Evolutionary conservation across 2,797 vertebrate genomes (phyloP).

Genomic region (Myripristis murdjan): DNA sequence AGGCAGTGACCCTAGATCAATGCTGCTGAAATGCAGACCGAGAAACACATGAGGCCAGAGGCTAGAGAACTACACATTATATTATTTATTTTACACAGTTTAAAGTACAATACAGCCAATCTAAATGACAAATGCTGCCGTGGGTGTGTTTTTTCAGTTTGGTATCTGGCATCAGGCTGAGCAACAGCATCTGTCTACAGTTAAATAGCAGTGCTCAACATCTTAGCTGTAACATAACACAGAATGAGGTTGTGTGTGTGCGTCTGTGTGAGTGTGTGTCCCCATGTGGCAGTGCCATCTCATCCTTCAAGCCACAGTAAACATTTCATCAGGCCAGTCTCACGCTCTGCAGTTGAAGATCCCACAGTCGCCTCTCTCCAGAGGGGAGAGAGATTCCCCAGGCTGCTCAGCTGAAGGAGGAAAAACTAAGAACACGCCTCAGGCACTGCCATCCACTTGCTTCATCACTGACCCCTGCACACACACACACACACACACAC

Average conservation of each 20-base stretch:
- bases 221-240: background rate
- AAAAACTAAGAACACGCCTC: too few relatives aligned
- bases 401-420: background rate
- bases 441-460: too few relatives aligned
- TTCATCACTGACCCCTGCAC: too few relatives aligned
- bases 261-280: slow-evolving; percentile 10
- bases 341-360: slow-evolving; percentile 3
- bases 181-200: background rate
- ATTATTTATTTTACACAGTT: background rate
- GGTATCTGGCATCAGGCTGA: background rate
- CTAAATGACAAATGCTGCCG: slow-evolving; percentile 9
- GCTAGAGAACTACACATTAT: background rate
- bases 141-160: background rate
- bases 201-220: background rate
- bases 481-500: too few relatives aligned
- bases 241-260: background rate
- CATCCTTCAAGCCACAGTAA: slow-evolving; percentile 23
- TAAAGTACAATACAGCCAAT: slow-evolving; percentile 10
- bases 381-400: background rate
- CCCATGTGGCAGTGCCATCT: slow-evolving; percentile 13
- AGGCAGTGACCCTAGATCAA: background rate
- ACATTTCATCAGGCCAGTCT: slow-evolving; percentile 24
- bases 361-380: background rate
- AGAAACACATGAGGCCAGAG: background rate
- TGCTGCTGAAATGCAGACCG: background rate